phyloP scores from a whole-genome alignment of 2,797 vertebrate genomes.

The Orientallactaga sibirica region DNA sequence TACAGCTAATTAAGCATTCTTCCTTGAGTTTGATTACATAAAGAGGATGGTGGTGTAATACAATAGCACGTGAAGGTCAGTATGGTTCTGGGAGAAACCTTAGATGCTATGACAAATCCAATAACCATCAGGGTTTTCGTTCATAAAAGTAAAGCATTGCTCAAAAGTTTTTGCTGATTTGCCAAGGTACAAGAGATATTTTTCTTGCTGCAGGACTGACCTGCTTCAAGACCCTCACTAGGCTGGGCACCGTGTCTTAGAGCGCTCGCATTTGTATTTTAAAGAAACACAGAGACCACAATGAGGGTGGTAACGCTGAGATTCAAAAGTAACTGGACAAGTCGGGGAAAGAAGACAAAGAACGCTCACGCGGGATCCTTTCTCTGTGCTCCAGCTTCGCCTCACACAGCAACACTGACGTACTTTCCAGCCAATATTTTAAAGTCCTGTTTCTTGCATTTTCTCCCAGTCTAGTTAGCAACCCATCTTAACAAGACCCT shows the following conservation, averaged over 20 bases:
- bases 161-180: slow-evolving; percentile 84
- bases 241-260: not conserved
- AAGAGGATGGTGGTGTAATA: slow-evolving; percentile 82
- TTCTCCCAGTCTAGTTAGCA: not conserved
- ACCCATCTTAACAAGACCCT: not conserved
- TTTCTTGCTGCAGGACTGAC: slow-evolving; percentile 62
- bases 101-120: slow-evolving; percentile 88
- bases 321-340: not conserved
- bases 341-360: not conserved
- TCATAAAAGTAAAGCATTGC: slow-evolving; percentile 83
- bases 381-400: not conserved
- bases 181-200: slow-evolving; percentile 81
- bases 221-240: slow-evolving; percentile 52
- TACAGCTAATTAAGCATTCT: slow-evolving; percentile 81
- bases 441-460: not conserved
- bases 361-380: not conserved
- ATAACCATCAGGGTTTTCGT: slow-evolving; percentile 85
- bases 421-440: not conserved
- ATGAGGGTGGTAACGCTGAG: not conserved
- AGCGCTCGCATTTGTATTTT: slow-evolving; percentile 35
- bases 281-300: not conserved
- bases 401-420: not conserved
- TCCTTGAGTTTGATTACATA: slow-evolving; percentile 81
- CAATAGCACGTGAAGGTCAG: slow-evolving; percentile 80
- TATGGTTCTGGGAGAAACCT: slow-evolving; percentile 83